A percentile compares a stretch with the other conserved stretches of the same genome.
phyloP scores from a whole-genome alignment of 2,797 vertebrate genomes.

The Merluccius polli region DNA sequence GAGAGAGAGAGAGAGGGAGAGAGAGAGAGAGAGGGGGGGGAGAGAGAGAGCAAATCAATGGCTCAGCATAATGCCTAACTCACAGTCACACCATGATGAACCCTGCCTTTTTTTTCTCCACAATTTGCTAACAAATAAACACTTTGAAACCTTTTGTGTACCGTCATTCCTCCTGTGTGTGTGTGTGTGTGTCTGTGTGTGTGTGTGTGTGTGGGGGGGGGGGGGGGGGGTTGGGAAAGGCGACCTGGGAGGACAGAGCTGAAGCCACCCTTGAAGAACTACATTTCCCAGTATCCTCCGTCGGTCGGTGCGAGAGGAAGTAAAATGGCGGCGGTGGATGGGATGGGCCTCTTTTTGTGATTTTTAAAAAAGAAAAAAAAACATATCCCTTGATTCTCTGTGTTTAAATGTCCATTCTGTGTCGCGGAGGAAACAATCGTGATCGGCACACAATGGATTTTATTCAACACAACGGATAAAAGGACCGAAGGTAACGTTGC shows the following conservation, averaged over 20 bases:
- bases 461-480: not conserved
- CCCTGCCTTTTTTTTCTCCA: too few relatives aligned
- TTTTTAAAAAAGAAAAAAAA: slow-evolving; percentile 47
- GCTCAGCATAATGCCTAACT: too few relatives aligned
- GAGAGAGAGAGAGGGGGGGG: not conserved
- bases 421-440: not conserved
- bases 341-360: slow-evolving; percentile 57
- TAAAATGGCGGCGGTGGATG: slow-evolving; percentile 73
- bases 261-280: slow-evolving; percentile 17
- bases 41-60: too few relatives aligned
- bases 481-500: slow-evolving; percentile 43
- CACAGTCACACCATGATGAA: too few relatives aligned
- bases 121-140: too few relatives aligned
- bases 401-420: slow-evolving; percentile 6
- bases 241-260: not conserved
- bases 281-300: slow-evolving; percentile 61
- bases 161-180: too few relatives aligned
- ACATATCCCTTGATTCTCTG: slow-evolving; percentile 8
- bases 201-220: too few relatives aligned
- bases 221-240: too few relatives aligned
- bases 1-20: not conserved
- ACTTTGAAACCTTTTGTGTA: too few relatives aligned
- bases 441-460: slow-evolving; percentile 4
- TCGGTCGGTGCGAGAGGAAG: slow-evolving; percentile 43
- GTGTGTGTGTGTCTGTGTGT: too few relatives aligned